Evolutionary conservation across 2,113 vertebrate species (phyloP), one percentile per base, ranked within the genome.

Genomic region (Corvus moneduloides): DNA sequence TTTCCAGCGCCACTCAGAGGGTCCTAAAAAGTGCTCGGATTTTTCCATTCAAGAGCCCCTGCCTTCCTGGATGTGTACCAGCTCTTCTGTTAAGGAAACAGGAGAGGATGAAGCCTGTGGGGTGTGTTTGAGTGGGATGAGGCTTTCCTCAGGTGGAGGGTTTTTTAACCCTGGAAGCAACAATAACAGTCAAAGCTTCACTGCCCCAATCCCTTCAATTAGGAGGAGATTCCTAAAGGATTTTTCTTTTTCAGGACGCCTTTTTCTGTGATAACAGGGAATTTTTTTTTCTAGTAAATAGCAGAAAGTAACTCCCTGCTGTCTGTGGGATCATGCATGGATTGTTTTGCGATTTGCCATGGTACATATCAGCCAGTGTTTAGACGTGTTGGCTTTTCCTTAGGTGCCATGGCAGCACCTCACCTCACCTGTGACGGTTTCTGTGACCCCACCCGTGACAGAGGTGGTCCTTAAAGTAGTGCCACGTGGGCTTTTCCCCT

Each of bases 71-170:
- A 7, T 3, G 0, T 10, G 61, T n/a, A 10, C 23, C 1, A 1
- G 43, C 27, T 35, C 12, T 41, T 62, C 1, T 3, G 6, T 46
- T 30, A 12, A 1, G 9, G 82, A n/a, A n/a, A 5, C 0, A 0
- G 9, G 10, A 15, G 43, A 62, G 41, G 19, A 66, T 21, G 61
- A 41, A 56, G 23, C 69, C 32, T 2, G 1, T 14, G 28, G 56
- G 30, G 8, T 66, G n/a, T 62, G 49, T 62, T 64, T 16, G 33
- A 30, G 27, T 62, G 22, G 16, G 76, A 73, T n/a, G 30, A 81
- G 41, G 37, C 6, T 81, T 84, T 90, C 59, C 46, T 74, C 17
- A 3, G 11, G n/a, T 32, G 17, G 7, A 46, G 15, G 5, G 3
- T 2, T 58, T 75, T 82, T 56, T 27, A 7, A 37, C 24, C 10